A percentile compares a stretch with the other conserved stretches of the same genome.
These are phyloP conservation scores for Uropetala carovei DNA, from an alignment of 2,888 invertebrate genomes.

Conservation along the genomic window DNA sequence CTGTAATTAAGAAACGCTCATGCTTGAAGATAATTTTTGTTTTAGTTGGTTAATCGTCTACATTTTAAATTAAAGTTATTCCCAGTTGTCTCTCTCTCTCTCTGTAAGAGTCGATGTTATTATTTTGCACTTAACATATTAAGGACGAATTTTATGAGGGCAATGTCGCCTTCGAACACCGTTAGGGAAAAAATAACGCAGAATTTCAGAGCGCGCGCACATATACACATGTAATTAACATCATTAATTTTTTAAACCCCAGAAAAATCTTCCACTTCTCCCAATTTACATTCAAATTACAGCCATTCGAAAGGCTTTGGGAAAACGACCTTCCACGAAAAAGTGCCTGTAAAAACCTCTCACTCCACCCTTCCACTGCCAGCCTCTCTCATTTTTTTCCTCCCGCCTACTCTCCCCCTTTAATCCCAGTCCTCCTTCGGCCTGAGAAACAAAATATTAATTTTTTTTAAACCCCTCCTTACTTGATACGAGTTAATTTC, in stretches of 20 bases:
- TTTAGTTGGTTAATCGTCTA: too few species aligned
- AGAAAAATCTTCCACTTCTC: neutral
- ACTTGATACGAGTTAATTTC: slow-evolving; percentile 19
- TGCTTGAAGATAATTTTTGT: too few species aligned
- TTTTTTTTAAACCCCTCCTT: slow-evolving; percentile 14
- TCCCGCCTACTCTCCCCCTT: neutral
- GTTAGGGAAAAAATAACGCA: neutral
- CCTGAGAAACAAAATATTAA: neutral
- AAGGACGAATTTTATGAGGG: neutral
- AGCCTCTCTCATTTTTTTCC: neutral
- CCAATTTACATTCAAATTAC: slow-evolving; percentile 37
- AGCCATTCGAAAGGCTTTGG: slow-evolving; percentile 18
- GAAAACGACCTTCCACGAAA: neutral
- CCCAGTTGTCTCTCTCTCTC: neutral
- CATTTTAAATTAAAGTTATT: neutral
- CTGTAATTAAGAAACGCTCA: too few species aligned
- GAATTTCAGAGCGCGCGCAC: neutral
- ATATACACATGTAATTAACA: slow-evolving; percentile 22
- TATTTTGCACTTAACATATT: neutral
- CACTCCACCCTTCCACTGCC: neutral
- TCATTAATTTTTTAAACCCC: slow-evolving; percentile 39
- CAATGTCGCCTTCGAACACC: neutral
- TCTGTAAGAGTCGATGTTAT: neutral
- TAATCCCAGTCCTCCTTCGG: too few species aligned
- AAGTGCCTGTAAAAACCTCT: neutral